These are phyloP conservation scores for Nymphalis c-album DNA, from an alignment of 2,888 invertebrate genomes.

Conservation along the genomic window DNA sequence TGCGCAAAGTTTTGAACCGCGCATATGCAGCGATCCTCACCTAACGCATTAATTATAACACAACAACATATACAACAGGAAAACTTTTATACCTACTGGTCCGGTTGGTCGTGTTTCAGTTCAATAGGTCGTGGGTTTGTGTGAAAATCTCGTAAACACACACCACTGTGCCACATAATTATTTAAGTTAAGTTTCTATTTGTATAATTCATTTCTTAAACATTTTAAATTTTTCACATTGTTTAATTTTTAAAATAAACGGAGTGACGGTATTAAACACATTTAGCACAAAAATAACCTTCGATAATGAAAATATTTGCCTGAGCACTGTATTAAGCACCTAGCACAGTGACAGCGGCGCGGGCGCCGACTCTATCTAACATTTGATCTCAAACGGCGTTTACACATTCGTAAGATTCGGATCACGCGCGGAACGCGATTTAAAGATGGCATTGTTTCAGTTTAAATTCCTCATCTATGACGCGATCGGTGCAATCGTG, in stretches of 20 bases:
- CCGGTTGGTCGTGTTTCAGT: conserved; percentile 22
- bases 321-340: conserved; percentile 21
- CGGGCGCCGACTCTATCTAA: conserved; percentile 36
- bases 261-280: too few species aligned
- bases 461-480: conserved; percentile 73
- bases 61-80: conserved; percentile 27
- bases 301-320: conserved; percentile 23
- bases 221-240: too few species aligned
- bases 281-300: conserved; percentile 13
- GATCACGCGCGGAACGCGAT: conserved; percentile 57
- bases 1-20: conserved; percentile 15
- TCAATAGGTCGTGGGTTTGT: conserved; percentile 28
- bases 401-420: conserved; percentile 48
- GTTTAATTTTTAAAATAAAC: too few species aligned
- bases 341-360: conserved; percentile 18
- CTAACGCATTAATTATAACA: conserved; percentile 36
- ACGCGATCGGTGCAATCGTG: conserved; percentile 60
- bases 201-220: too few species aligned
- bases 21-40: conserved; percentile 17
- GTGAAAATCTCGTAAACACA: conserved; percentile 24
- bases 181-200: not conserved
- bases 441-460: conserved; percentile 72
- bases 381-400: conserved; percentile 36
- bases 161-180: not conserved
- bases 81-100: conserved; percentile 25